Base-by-base conservation (phyloP, 2,113 vertebrate species). In the Gambusia affinis region DNA sequence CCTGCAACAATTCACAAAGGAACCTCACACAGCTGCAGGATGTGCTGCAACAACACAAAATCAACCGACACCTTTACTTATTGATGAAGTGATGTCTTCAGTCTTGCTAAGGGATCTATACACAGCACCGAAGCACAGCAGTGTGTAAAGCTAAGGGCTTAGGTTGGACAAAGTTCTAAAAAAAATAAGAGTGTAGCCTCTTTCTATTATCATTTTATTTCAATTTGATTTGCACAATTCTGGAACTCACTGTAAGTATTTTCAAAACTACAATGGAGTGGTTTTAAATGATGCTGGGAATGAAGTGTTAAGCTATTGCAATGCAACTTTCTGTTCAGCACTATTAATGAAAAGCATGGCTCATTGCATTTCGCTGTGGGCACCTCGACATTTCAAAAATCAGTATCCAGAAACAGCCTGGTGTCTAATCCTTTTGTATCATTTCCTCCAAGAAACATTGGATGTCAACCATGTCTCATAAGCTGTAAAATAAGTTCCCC, bases 1-100 rank as follows among this genome's bases (percentile, higher is more conserved):
- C 94, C 97, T 99, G 91, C 0, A 89, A 57, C 4, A 2, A 82
- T 37, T 82, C 75, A 87, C 68, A 80, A 75, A 84, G 12, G 14
- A 47, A 51, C 31, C 31, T 22, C 4, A 72, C 5, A 28, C 57
- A 66, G 35, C n/a, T 61, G 12, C 11, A 67, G 19, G 15, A 22
- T 22, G 35, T 27, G 28, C 37, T 47, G 51, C 35, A 64, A 33
- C 27, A 61, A 37, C 51, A 54, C 10, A 47, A 4, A 24, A 80
- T 42, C 29, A 74, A 76, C 22, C 29, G 2, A 39, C 22, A 37
- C 7, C 15, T 8, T n/a, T 47, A 31, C 10, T 47, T 30, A 69
- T 15, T 30, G 71, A 67, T 22, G 31, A 47, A 17, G 10, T 24
- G 24, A 44, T 22, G 47, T 14, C n/a, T 47, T 47, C 44, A 47